Conservation (phyloP, 2,888 invertebrate genomes). For the Drosophila kuntzei region DNA sequence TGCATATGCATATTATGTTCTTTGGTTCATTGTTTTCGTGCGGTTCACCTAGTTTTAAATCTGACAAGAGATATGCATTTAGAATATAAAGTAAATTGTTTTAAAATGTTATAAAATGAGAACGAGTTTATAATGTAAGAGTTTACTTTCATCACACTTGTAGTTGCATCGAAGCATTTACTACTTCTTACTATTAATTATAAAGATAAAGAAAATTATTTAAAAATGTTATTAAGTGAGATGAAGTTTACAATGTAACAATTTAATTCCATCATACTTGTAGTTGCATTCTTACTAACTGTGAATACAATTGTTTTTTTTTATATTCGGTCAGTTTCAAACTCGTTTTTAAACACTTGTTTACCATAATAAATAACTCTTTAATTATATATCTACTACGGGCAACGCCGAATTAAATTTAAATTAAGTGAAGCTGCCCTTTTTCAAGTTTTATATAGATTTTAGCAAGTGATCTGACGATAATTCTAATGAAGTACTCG, state of each 20-base stretch:
- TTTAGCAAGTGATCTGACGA: neutral
- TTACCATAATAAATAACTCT: too few species aligned
- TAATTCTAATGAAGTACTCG: slow-evolving; percentile 6
- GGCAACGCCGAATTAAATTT: too few species aligned
- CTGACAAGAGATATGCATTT: neutral
- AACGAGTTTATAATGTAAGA: too few species aligned
- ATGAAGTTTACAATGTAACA: too few species aligned
- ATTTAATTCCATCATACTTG: neutral
- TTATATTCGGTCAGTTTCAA: neutral
- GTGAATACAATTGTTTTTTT: too few species aligned
- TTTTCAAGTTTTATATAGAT: neutral
- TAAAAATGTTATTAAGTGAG: too few species aligned
- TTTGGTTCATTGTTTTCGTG: slow-evolving; percentile 6
- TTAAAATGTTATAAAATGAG: neutral
- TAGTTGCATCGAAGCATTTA: too few species aligned
- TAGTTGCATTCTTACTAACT: too few species aligned
- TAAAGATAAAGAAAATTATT: too few species aligned
- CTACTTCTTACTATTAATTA: too few species aligned
- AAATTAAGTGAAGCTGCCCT: neutral
- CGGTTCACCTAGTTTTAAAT: neutral
- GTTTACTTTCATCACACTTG: too few species aligned
- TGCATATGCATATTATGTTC: slow-evolving; percentile 2
- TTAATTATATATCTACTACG: too few species aligned
- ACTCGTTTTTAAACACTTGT: neutral
- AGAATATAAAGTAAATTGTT: neutral